Base-by-base conservation (phyloP, 2,113 vertebrate species). In the Phyllostomus hastatus region DNA sequence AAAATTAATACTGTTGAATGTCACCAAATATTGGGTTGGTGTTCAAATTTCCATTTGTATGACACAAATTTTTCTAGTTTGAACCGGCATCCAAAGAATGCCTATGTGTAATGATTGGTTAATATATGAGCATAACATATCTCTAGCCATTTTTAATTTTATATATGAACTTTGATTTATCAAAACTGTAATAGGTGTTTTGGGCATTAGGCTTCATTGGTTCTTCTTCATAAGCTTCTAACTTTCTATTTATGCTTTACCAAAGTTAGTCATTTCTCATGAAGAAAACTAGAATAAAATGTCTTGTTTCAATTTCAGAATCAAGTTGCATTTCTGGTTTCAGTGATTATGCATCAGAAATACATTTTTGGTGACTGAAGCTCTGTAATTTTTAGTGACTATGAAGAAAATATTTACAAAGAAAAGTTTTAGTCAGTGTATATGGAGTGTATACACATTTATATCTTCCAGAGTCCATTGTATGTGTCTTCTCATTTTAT, bases 311-410 rank as follows among this genome's bases (percentile, higher is more conserved):
- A 79, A 94, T 75, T 88, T 93, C 82, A 91, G 91, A 94, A 92
- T 96, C 86, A 54, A 46, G 54, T 92, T 97, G 82, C 67, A 75
- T 64, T 90, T 96, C 81, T 96, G 93, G 94, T 96, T 90, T 81
- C 52, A 91, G 57, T 94, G 72, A 93, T 94, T 89, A 95, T 83
- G 78, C 57, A 89, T 88, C 95, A 96, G 52, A 90, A 96, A 67
- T 95, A 75, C 64, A 96, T 38, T 85, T 92, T 94, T 78, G 67
- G 80, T 91, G 88, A 93, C 81, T 86, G 89, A 69, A 89, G 33
- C 61, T 66, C 61, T 96, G 31, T 94, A 96, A 97, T 92, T 94
- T 93, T 97, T 96, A 94, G 85, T 96, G 91, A 94, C 93, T 97
- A 73, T 73, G 96, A 91, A 82, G 54, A 94, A 97, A 97, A 97